Evolutionary conservation across 1,140 invertebrate genomes (phyloP), one percentile per base, ranked within the genome.

Genomic region (Drosophila repleta): DNA sequence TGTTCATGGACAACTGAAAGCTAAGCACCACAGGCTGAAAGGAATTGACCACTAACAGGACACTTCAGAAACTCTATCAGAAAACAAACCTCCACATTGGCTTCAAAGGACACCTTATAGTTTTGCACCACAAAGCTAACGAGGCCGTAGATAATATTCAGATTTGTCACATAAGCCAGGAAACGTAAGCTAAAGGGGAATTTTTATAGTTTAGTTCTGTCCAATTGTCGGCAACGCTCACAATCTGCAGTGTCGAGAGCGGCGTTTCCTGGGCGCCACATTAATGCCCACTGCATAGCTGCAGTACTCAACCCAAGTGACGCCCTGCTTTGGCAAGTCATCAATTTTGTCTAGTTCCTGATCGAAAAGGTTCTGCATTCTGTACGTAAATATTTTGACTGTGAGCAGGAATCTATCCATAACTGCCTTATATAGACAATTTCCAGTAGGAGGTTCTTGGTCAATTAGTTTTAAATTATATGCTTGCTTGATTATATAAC

Each of bases 391-490:
- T 35, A 17, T 56, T 20, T 0, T 29, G 48, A 87, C 74, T 87
- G 71, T 10, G 75, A 17, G 0, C 49, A n/a, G 29, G 1, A 37
- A 0, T 15, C 20, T 13, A 5, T 10, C 0, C 1, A 48, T 11
- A 4, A 35, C 11, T 48, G 8, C n/a, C 51, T 79, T 85, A 73
- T 82, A 87, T 82, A 74, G 37, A 41, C 46, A 43, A 55, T 61
- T 58, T 67, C 35, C 0, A 20, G 43, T n/a, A 11, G 45, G 46
- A 29, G 35, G 45, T 43, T 5, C 32, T 45, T 21, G 15, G 55
- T 67, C 83, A 88, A 87, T 76, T 87, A 78, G 62, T 45, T 5
- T 45, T 39, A 88, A 87, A 87, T 87, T 88, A 87, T 73, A 87
- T 63, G 83, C 39, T 87, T 69, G 56, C n/a, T 20, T 26, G 17